phyloP scores from a whole-genome alignment of 2,797 vertebrate species.

The Acrocephalus scirpaceus region DNA sequence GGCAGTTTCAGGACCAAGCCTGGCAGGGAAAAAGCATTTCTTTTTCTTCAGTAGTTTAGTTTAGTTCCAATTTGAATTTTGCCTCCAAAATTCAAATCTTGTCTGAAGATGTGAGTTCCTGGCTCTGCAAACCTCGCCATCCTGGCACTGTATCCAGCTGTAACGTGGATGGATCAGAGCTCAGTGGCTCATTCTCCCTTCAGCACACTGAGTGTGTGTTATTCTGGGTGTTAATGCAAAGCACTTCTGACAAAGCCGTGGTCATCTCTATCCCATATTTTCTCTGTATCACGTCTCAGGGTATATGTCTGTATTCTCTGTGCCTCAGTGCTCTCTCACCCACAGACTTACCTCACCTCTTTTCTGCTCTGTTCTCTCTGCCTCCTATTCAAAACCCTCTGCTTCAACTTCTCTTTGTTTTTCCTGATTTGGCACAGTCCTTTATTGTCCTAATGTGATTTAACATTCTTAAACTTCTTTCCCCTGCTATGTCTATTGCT shows the following conservation, averaged over 20 bases:
- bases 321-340: fast-evolving
- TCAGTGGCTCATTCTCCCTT: background rate
- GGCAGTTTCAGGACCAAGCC: background rate
- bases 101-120: background rate
- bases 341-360: background rate
- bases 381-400: background rate
- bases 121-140: background rate
- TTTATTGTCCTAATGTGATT: background rate
- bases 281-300: background rate
- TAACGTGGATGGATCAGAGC: background rate
- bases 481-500: background rate
- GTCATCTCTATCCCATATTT: background rate
- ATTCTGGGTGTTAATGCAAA: background rate
- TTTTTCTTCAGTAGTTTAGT: background rate
- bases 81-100: background rate
- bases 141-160: background rate
- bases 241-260: background rate
- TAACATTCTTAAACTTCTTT: background rate
- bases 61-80: background rate
- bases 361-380: background rate
- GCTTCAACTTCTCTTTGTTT: background rate
- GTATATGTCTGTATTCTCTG: background rate
- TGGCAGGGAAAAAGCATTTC: background rate
- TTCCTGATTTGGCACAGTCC: background rate
- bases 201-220: fast-evolving